Evolutionary conservation across 2,888 invertebrate genomes (phyloP).

Genomic region (Pyralis farinalis): DNA sequence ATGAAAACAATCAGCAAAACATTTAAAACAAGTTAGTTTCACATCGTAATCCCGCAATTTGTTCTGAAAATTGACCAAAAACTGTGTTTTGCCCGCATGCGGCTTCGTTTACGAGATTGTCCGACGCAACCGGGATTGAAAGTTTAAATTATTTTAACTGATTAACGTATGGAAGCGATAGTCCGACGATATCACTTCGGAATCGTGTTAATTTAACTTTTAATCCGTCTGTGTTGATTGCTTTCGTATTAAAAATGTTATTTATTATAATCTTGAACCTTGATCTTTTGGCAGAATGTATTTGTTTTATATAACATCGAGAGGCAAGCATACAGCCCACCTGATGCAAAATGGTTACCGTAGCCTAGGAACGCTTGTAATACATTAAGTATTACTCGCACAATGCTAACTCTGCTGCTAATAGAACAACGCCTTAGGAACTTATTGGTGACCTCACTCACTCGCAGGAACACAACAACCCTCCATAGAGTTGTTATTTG

Average conservation of each 20-base stretch:
- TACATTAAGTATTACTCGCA: no score
- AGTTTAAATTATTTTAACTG: conserved; percentile 24
- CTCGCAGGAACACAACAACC: no score
- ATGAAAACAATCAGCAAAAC: background rate
- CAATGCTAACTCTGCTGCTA: no score
- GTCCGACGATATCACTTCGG: conserved; percentile 11
- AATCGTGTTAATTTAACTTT: conserved; percentile 32
- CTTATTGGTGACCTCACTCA: no score
- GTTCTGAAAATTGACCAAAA: conserved; percentile 4
- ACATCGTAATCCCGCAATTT: conserved; percentile 4
- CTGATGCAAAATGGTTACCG: no score
- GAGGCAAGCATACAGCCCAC: no score
- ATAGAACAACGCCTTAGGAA: no score
- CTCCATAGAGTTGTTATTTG: no score
- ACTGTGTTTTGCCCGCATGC: conserved; percentile 5
- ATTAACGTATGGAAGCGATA: conserved; percentile 16
- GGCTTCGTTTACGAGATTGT: background rate
- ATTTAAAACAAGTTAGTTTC: conserved; percentile 4
- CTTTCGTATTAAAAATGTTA: conserved; percentile 3
- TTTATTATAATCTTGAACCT: background rate
- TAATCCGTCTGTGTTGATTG: conserved; percentile 23
- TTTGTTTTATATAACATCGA: no score
- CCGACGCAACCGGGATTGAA: conserved; percentile 20
- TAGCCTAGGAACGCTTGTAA: no score
- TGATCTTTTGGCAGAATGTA: background rate